phyloP scores from a whole-genome alignment of 2,888 invertebrate genomes.

The Rambutsinella grinnellia region DNA sequence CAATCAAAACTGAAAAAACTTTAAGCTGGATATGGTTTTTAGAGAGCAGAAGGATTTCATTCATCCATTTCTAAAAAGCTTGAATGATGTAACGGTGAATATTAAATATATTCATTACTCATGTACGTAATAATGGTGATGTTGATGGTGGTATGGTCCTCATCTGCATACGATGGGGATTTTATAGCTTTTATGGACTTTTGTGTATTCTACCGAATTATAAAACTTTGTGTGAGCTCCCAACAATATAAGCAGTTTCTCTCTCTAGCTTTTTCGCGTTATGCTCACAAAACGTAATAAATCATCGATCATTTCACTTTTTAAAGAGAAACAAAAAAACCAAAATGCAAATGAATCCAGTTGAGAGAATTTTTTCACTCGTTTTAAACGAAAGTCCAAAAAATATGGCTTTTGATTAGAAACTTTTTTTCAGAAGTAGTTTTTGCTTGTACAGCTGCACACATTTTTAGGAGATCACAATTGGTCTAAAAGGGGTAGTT shows the following conservation, averaged over 20 bases:
- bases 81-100: constrained; percentile 24
- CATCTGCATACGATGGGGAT: constrained; percentile 29
- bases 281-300: constrained; percentile 17
- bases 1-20: neutral
- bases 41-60: neutral
- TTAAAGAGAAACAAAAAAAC: too few species aligned
- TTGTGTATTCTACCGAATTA: constrained; percentile 4
- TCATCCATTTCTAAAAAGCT: neutral
- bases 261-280: constrained; percentile 3
- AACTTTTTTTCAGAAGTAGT: too few species aligned
- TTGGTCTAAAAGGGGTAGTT: too few species aligned
- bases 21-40: neutral
- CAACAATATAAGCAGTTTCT: neutral
- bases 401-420: too few species aligned
- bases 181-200: neutral
- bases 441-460: too few species aligned
- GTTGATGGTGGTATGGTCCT: too few species aligned
- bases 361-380: too few species aligned
- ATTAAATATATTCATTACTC: constrained; percentile 29
- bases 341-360: too few species aligned
- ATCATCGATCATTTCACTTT: constrained; percentile 20
- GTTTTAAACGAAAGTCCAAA: too few species aligned
- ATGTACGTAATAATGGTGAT: too few species aligned
- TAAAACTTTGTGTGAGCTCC: neutral
- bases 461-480: too few species aligned